A percentile compares a stretch with the other conserved stretches of the same genome.
phyloP scores from a whole-genome alignment of 2,113 vertebrate genomes.

The Xiphorhynchus elegans region DNA sequence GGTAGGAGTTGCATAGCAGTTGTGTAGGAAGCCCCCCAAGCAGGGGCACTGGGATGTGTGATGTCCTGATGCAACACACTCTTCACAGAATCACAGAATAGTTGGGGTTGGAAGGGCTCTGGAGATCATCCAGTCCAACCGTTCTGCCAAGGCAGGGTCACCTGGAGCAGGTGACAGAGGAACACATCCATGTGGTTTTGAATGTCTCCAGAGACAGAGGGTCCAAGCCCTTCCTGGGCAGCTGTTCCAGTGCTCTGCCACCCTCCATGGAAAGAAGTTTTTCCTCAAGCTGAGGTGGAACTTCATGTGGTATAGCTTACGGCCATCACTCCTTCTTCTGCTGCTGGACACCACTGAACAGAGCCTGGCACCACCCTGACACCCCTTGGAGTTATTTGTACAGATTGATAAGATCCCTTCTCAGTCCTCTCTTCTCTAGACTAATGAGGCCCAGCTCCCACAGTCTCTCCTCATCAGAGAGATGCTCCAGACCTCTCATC shows the following conservation, averaged over 20 bases:
- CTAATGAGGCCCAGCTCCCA: not conserved
- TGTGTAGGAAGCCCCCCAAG: fast-evolving
- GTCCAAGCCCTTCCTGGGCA: not conserved
- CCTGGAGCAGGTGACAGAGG: not conserved
- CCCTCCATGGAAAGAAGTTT: not conserved
- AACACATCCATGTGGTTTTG: fast-evolving
- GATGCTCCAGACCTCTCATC: not conserved
- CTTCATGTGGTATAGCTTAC: not conserved
- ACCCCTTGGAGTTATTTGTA: not conserved
- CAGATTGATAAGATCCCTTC: not conserved
- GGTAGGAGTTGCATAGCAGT: not conserved
- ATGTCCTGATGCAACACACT: not conserved
- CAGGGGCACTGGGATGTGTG: fast-evolving
- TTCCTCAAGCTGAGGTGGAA: not conserved
- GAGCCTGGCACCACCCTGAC: not conserved
- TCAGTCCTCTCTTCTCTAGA: not conserved
- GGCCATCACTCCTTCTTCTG: not conserved
- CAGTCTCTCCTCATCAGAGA: not conserved
- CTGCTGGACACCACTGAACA: not conserved
- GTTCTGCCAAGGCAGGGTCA: not conserved
- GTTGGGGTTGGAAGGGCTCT: not conserved
- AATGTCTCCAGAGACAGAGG: not conserved
- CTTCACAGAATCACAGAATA: not conserved
- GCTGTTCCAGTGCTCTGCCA: not conserved
- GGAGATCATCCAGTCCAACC: not conserved